Evolutionary conservation across 1,140 invertebrate genomes (phyloP).

Genomic region (Pomacea maculata): DNA sequence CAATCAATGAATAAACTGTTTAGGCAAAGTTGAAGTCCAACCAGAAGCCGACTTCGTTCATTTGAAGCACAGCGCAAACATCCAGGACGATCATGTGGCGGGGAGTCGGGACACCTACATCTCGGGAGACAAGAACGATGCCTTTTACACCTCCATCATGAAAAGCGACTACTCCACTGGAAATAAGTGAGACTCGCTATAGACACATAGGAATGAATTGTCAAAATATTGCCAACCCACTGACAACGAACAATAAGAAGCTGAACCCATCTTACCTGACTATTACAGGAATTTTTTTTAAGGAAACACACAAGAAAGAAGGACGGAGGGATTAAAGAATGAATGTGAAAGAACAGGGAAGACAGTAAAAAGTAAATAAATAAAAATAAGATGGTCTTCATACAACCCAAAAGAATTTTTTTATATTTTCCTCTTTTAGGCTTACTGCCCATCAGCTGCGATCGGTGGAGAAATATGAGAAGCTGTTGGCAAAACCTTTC

Average conservation of each 20-base stretch:
- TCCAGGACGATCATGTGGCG: conserved; percentile 35
- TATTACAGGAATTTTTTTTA: not conserved
- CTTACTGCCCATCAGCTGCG: conserved; percentile 36
- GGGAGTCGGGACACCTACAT: conserved; percentile 39
- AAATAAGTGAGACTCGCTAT: conserved; percentile 19
- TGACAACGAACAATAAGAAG: too few relatives aligned
- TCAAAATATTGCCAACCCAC: too few relatives aligned
- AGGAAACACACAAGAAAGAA: not conserved
- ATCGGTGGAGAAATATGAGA: conserved; percentile 40
- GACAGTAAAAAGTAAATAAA: not conserved
- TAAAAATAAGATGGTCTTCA: not conserved
- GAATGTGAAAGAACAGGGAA: too few relatives aligned
- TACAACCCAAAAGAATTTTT: not conserved
- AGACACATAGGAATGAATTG: too few relatives aligned
- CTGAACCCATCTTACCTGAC: too few relatives aligned
- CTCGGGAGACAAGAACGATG: conserved; percentile 20
- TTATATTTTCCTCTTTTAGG: conserved; percentile 23
- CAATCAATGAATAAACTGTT: not conserved
- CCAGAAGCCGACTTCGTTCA: conserved; percentile 31
- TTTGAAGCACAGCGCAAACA: conserved; percentile 43
- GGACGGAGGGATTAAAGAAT: not conserved
- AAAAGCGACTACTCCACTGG: conserved; percentile 45
- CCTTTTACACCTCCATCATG: conserved; percentile 44
- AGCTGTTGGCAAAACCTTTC: conserved; percentile 35
- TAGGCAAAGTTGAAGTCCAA: conserved; percentile 37